phyloP scores from a whole-genome alignment of 2,797 vertebrate species.

The Distichodus sexfasciatus region DNA sequence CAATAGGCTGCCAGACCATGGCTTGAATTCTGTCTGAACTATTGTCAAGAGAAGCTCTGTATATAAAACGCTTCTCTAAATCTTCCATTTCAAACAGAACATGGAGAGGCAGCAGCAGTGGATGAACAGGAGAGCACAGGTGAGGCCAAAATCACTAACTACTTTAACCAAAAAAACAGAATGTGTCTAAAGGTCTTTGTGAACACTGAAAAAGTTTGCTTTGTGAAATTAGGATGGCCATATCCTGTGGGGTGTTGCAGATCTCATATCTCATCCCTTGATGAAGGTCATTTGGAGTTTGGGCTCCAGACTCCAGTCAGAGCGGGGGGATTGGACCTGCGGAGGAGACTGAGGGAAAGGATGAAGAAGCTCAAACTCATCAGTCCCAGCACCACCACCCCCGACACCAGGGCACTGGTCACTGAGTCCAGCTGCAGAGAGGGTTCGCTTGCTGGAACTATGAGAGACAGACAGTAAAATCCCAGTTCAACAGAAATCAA shows the following conservation, averaged over 20 bases:
- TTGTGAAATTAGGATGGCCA: no score
- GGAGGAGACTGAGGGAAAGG: slow-evolving; percentile 81
- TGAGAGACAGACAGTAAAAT: not conserved
- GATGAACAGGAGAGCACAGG: not conserved
- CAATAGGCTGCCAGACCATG: not conserved
- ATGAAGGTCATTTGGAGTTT: slow-evolving; percentile 79
- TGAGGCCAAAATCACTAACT: no score
- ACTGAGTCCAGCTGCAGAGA: slow-evolving; percentile 78
- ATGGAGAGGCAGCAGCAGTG: not conserved
- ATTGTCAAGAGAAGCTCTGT: not conserved
- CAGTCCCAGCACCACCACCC: slow-evolving; percentile 82
- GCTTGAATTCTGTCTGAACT: not conserved
- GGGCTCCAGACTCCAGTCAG: slow-evolving; percentile 79
- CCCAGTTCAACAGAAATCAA: not conserved
- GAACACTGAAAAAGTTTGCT: no score
- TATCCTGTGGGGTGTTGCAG: no score
- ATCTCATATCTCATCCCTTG: no score
- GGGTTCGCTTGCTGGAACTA: slow-evolving; percentile 61
- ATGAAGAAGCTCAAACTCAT: slow-evolving; percentile 81
- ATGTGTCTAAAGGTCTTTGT: no score
- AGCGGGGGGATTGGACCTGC: slow-evolving; percentile 70
- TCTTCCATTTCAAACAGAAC: not conserved
- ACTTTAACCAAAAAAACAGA: no score
- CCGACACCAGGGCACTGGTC: slow-evolving; percentile 87
- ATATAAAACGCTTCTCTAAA: not conserved